A percentile compares a stretch with the other conserved stretches of the same genome.
Conservation (phyloP, 1,140 invertebrate genomes). For the Daktulosphaira vitifoliae region DNA sequence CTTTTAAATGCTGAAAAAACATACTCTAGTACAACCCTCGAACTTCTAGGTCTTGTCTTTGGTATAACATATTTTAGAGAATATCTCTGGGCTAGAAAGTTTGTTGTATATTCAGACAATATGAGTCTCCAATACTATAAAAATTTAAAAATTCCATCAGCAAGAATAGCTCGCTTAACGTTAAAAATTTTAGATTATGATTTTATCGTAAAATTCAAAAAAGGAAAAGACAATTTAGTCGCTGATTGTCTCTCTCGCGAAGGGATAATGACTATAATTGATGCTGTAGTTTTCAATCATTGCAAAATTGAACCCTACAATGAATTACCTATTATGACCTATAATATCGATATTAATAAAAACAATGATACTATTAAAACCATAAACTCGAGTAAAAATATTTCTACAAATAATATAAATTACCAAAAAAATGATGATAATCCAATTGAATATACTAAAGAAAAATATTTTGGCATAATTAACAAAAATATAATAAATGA, state of each 20-base stretch:
- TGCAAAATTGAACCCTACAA: no score
- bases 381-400: no score
- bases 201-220: background rate
- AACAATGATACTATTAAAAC: no score
- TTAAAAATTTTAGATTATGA: slow-evolving; percentile 3
- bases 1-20: background rate
- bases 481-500: no score
- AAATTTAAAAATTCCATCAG: slow-evolving; percentile 12
- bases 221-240: background rate
- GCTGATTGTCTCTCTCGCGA: background rate
- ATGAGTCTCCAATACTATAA: background rate
- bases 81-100: background rate
- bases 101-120: background rate
- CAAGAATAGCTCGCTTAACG: background rate
- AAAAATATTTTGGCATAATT: no score
- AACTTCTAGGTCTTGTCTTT: background rate
- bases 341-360: no score
- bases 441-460: no score
- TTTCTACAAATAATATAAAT: no score
- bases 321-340: no score
- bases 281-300: background rate
- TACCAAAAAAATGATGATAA: no score
- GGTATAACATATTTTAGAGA: background rate
- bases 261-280: background rate
- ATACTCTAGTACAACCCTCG: background rate